Percentiles rank a stretch among this genome's conserved stretches.
Conservation (phyloP, 2,113 vertebrate species). For the Desmodus rotundus region DNA sequence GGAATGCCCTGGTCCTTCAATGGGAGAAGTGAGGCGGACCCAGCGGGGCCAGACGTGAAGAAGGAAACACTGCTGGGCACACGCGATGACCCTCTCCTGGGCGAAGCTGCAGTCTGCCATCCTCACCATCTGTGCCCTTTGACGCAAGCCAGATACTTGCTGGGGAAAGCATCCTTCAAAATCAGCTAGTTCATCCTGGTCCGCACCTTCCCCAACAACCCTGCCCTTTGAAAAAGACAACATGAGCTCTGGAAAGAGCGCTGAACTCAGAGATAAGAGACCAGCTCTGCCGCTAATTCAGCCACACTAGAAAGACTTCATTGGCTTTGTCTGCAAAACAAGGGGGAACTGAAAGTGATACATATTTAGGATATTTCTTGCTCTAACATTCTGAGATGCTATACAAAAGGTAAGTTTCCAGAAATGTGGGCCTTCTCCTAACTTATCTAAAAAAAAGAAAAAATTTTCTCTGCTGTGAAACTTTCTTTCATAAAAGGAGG, state of each 20-base stretch:
- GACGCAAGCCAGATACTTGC: conserved; percentile 58
- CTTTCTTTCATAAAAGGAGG: neutral
- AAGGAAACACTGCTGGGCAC: conserved; percentile 48
- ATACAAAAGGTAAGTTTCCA: neutral
- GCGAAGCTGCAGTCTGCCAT: conserved; percentile 4
- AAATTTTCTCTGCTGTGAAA: neutral
- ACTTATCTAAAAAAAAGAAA: neutral
- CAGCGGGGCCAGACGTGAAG: neutral
- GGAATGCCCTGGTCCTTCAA: neutral
- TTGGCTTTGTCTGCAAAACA: neutral
- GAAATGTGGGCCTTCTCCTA: conserved; percentile 1
- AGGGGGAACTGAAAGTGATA: neutral
- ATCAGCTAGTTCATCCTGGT: neutral
- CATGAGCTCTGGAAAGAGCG: neutral
- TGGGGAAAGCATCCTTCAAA: conserved; percentile 47
- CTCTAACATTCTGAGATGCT: neutral
- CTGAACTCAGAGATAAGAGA: neutral
- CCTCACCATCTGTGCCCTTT: conserved; percentile 64
- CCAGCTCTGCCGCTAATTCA: neutral
- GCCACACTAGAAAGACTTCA: neutral
- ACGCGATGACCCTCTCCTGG: conserved; percentile 17
- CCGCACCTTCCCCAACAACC: conserved; percentile 18
- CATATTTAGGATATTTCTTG: neutral
- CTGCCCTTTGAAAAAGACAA: conserved; percentile 8
- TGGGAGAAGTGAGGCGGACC: neutral